Evolutionary conservation across 1,140 invertebrate genomes (phyloP).

Genomic region (Hirudo medicinalis): DNA sequence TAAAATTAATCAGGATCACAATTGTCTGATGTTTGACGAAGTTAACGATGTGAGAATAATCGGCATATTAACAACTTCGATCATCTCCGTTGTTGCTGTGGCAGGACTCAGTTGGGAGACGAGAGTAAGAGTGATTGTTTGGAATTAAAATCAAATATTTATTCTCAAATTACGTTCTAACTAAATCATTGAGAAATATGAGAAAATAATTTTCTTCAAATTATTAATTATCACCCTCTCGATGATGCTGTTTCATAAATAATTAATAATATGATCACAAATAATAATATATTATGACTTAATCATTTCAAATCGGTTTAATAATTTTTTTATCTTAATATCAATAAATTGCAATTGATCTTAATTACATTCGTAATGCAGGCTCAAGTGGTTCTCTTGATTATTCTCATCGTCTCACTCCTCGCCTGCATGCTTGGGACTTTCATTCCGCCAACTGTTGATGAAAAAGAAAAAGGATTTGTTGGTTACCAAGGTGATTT

Average conservation of each 20-base stretch:
- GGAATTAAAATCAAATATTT: not conserved
- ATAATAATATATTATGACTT: no score
- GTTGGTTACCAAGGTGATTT: slow-evolving; percentile 64
- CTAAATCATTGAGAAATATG: no score
- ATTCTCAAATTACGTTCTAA: no score
- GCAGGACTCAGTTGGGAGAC: slow-evolving; percentile 47
- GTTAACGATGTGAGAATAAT: slow-evolving; percentile 50
- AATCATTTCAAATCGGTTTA: no score
- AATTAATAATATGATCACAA: no score
- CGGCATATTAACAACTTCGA: slow-evolving; percentile 42
- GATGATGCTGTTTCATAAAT: no score
- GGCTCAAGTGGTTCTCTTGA: slow-evolving; percentile 38
- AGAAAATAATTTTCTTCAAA: no score
- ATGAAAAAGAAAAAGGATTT: slow-evolving; percentile 64
- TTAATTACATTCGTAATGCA: not conserved
- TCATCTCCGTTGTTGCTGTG: slow-evolving; percentile 38
- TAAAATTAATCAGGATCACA: not conserved
- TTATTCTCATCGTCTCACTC: slow-evolving; percentile 74
- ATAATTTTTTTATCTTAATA: no score
- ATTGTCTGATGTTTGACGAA: slow-evolving; percentile 33
- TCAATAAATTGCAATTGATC: no score
- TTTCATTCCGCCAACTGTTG: slow-evolving; percentile 66
- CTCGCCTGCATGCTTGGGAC: slow-evolving; percentile 54
- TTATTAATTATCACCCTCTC: no score
- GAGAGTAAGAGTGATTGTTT: slow-evolving; percentile 34